Evolutionary conservation across 2,797 vertebrate genomes (phyloP), one percentile per base, ranked within the genome.

Genomic region (Aulostomus chinensis): DNA sequence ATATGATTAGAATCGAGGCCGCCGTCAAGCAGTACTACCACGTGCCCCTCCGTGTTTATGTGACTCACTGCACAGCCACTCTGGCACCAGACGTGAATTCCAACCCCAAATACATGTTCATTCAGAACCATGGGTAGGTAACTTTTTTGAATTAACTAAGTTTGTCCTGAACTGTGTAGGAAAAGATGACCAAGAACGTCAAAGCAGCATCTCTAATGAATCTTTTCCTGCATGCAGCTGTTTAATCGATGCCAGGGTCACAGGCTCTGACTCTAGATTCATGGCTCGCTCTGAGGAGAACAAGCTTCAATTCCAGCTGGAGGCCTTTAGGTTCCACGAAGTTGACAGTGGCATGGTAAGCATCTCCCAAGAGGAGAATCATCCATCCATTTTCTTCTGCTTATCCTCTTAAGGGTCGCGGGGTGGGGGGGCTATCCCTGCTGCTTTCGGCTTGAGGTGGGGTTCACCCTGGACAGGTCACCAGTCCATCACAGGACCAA

Each of bases 321-420:
- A 90, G 31, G 82, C 87, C 9, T 91, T 92, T 50, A 85, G 32
- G 58, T 91, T 93, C 78, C 54, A 74, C 14, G 20, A 13, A 0
- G 2, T 16, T 15, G 34, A 58, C 0, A 70, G 47, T 39, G 79
- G 74, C 26, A 0, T 56, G 32, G 87, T 90, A 34, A 59, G 78
- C 38, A 33, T 31, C 14, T 24, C 8, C 5, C 8, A 14, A 55
- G 25, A 18, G 2, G 25, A 47, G 1, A n/a, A n/a, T n/a, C n/a
- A n/a, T n/a, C n/a, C n/a, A n/a, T n/a, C n/a, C n/a, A n/a, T n/a
- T n/a, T n/a, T n/a, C n/a, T n/a, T n/a, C n/a, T n/a, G n/a, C n/a
- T n/a, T n/a, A n/a, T n/a, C n/a, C n/a, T n/a, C n/a, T n/a, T n/a
- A n/a, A n/a, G n/a, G n/a, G n/a, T n/a, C n/a, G n/a, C n/a, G n/a